Evolutionary conservation across 2,113 vertebrate genomes (phyloP).

Genomic region (Semicossyphus pulcher): DNA sequence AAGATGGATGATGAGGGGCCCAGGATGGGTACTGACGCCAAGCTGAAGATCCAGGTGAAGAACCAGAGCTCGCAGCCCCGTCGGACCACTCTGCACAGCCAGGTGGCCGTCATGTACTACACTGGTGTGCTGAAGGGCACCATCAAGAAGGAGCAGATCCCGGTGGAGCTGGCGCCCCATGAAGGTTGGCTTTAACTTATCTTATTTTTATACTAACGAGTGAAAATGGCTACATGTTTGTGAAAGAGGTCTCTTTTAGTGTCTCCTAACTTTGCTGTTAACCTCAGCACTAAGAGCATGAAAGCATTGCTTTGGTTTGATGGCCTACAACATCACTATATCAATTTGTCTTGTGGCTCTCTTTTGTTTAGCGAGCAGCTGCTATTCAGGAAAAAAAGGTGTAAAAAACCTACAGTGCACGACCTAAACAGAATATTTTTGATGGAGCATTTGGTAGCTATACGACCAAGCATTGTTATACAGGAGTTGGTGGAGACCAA

Average conservation of each 20-base stretch:
- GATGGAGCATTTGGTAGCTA: neutral
- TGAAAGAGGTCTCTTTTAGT: neutral
- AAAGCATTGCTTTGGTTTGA: neutral
- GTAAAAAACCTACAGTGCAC: neutral
- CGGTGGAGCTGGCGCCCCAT: conserved; percentile 77
- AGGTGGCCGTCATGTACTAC: conserved; percentile 89
- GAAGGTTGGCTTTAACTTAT: conserved; percentile 75
- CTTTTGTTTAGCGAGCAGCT: neutral
- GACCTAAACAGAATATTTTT: neutral
- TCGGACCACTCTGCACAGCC: conserved; percentile 84
- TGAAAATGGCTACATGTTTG: neutral
- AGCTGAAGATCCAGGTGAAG: conserved; percentile 80
- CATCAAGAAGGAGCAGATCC: conserved; percentile 85
- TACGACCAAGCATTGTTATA: neutral
- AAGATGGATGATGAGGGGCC: conserved; percentile 87
- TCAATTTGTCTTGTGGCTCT: too few relatives aligned
- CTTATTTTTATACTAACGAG: neutral
- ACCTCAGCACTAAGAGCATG: too few relatives aligned
- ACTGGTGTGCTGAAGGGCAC: conserved; percentile 86
- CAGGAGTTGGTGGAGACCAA: neutral
- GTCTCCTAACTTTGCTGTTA: too few relatives aligned
- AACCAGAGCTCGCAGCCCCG: conserved; percentile 83
- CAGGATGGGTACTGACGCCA: conserved; percentile 85
- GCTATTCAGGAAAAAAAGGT: neutral
- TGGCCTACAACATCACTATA: too few relatives aligned